phyloP scores from a whole-genome alignment of 2,888 invertebrate species.

The Serrognathus titanus region DNA sequence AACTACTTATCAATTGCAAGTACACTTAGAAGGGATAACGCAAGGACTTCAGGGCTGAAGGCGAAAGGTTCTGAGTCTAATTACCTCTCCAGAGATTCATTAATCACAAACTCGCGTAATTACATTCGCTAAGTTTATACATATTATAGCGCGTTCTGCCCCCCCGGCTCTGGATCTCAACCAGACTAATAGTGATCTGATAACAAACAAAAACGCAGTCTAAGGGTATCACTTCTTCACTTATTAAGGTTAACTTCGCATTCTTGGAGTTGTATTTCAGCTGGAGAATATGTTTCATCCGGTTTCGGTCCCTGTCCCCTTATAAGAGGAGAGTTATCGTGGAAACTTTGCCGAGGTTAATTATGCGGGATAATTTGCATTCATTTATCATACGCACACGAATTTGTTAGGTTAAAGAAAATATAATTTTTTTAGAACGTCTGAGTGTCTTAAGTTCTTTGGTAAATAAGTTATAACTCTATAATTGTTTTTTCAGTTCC shows the following conservation, averaged over 20 bases:
- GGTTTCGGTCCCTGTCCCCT: too few species aligned
- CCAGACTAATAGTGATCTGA: constrained; percentile 42
- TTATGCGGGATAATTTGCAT: too few species aligned
- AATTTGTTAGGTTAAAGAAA: constrained; percentile 10
- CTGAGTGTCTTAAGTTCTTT: too few species aligned
- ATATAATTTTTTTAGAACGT: background rate
- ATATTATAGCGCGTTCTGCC: constrained; percentile 36
- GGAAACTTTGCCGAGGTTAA: too few species aligned
- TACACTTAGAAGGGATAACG: constrained; percentile 15
- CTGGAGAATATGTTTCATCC: too few species aligned
- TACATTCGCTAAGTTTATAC: constrained; percentile 49
- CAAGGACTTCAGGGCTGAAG: constrained; percentile 41
- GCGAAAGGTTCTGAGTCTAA: constrained; percentile 49
- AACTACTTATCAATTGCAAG: background rate
- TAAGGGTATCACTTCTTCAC: constrained; percentile 38
- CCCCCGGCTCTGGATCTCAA: constrained; percentile 21
- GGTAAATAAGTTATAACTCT: too few species aligned
- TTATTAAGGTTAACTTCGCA: too few species aligned
- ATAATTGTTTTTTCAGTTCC: too few species aligned
- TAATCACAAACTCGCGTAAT: constrained; percentile 51
- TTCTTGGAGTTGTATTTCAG: too few species aligned
- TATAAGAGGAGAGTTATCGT: too few species aligned
- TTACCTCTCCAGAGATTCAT: constrained; percentile 51
- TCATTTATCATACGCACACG: too few species aligned
- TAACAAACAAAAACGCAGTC: constrained; percentile 37